Conservation (phyloP, 2,113 vertebrate species). For the Aphelocoma coerulescens region DNA sequence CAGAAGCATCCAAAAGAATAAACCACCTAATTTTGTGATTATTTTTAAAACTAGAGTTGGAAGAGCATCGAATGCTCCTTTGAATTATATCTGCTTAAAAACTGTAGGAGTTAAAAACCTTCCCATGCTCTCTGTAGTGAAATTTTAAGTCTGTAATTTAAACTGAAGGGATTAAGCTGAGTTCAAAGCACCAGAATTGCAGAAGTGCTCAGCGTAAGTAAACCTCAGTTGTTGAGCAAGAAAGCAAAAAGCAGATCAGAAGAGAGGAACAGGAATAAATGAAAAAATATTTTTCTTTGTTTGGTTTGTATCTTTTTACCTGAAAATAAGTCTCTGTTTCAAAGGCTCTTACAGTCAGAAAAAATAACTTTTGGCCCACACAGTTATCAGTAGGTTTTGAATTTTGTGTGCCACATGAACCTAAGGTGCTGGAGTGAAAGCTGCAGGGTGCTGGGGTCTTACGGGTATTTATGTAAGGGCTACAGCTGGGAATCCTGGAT, state of each 20-base stretch:
- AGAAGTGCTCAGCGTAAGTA: background rate
- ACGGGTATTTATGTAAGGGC: background rate
- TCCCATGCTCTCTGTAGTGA: background rate
- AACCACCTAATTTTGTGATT: background rate
- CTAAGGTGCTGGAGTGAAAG: background rate
- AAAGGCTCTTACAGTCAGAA: background rate
- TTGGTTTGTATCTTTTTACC: background rate
- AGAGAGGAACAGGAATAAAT: background rate
- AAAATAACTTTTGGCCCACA: background rate
- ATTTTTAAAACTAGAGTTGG: background rate
- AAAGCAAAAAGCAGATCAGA: background rate
- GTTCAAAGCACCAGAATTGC: background rate
- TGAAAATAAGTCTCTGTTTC: background rate
- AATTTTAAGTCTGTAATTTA: background rate
- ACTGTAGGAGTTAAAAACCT: background rate
- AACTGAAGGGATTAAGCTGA: background rate
- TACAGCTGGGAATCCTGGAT: background rate
- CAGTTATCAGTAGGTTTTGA: background rate
- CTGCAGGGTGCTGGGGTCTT: rapidly evolving
- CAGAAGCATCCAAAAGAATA: background rate
- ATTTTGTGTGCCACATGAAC: rapidly evolving
- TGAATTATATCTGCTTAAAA: background rate
- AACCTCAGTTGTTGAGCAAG: background rate
- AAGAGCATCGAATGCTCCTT: background rate
- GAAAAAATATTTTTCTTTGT: background rate